phyloP scores from a whole-genome alignment of 2,888 invertebrate species.

The Perizoma flavofasciatum region DNA sequence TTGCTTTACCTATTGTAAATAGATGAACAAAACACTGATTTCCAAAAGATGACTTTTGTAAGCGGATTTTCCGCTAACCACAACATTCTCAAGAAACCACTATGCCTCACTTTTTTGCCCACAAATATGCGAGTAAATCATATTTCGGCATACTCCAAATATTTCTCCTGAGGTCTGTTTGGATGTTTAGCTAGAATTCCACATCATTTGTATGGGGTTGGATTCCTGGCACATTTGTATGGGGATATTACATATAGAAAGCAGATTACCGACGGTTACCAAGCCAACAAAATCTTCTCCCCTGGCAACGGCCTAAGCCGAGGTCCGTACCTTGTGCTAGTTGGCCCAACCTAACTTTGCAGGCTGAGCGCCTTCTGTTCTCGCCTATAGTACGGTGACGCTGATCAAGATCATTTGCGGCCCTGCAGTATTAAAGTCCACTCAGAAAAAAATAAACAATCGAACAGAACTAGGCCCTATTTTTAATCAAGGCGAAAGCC shows the following conservation, averaged over 20 bases:
- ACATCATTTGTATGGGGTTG: conserved; percentile 58
- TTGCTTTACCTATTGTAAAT: no score
- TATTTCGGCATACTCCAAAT: conserved; percentile 56
- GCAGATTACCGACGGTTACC: background rate
- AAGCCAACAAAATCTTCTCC: no score
- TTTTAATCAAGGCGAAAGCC: background rate
- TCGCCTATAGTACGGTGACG: no score
- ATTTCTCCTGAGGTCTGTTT: conserved; percentile 54
- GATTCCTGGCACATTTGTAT: conserved; percentile 33
- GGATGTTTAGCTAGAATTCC: conserved; percentile 58
- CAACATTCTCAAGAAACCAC: background rate
- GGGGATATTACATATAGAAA: conserved; percentile 1
- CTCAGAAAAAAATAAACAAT: background rate
- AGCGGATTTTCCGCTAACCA: conserved; percentile 9
- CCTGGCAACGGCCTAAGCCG: no score
- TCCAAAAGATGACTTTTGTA: no score
- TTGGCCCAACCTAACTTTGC: no score
- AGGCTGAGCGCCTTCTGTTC: no score
- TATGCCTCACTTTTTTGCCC: conserved; percentile 18
- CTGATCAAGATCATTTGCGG: no score
- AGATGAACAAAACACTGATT: no score
- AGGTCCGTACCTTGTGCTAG: no score
- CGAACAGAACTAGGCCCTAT: background rate
- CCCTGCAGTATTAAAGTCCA: no score
- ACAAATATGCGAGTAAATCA: conserved; percentile 58